Conservation (phyloP, 2,113 vertebrate species). For the Beaufortia kweichowensis region DNA sequence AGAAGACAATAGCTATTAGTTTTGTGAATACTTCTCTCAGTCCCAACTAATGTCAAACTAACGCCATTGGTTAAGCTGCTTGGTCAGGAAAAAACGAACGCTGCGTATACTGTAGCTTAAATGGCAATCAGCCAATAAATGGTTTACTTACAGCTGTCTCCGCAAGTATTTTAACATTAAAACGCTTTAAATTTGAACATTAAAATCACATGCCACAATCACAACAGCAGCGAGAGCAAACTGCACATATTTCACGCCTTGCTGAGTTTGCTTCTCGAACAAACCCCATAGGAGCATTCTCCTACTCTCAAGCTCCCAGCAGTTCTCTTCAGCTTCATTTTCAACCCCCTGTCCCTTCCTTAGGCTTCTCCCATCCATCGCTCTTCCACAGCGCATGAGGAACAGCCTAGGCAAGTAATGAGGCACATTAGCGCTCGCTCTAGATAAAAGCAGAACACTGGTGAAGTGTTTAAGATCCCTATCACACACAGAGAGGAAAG, state of each 20-base stretch:
- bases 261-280: neutral
- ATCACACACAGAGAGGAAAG: constrained; percentile 50
- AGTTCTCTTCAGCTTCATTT: constrained; percentile 19
- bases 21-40: too few relatives aligned
- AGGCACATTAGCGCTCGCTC: constrained; percentile 58
- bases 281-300: constrained; percentile 14
- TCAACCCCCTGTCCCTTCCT: constrained; percentile 4
- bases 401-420: constrained; percentile 57
- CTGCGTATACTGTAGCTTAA: too few relatives aligned
- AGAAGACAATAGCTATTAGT: too few relatives aligned
- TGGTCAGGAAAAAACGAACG: too few relatives aligned
- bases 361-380: constrained; percentile 23
- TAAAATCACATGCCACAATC: neutral
- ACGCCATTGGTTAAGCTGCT: too few relatives aligned
- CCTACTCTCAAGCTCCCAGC: constrained; percentile 1
- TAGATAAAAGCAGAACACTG: constrained; percentile 58
- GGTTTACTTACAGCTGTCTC: neutral
- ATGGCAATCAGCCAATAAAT: too few relatives aligned
- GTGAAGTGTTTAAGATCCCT: constrained; percentile 58
- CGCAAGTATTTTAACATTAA: neutral
- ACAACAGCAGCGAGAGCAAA: neutral
- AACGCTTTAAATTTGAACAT: neutral
- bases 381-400: constrained; percentile 35
- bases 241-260: constrained; percentile 1
- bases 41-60: too few relatives aligned